Conservation (phyloP, 2,113 vertebrate species). For the Elaphurus davidianus region DNA sequence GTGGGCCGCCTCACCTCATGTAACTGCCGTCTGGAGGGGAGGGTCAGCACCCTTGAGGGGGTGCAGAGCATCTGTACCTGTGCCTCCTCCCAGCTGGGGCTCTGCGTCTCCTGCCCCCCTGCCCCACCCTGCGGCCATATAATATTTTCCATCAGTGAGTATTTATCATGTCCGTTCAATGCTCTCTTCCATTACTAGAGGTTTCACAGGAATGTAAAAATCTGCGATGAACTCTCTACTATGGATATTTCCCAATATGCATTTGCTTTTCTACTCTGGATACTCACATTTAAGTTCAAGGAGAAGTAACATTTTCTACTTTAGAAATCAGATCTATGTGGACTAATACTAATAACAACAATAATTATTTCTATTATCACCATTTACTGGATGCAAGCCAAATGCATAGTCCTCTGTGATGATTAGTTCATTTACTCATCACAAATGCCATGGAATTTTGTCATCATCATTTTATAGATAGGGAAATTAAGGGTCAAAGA, state of each 20-base stretch:
- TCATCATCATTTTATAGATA: not conserved
- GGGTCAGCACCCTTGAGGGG: accelerated
- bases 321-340: not conserved
- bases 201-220: not conserved
- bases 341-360: not conserved
- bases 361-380: not conserved
- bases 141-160: not conserved
- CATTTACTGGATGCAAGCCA: not conserved
- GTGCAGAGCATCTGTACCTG: accelerated
- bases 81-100: not conserved
- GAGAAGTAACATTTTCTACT: not conserved
- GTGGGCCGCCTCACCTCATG: not conserved
- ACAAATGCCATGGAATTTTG: not conserved
- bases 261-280: not conserved
- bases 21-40: too few relatives aligned
- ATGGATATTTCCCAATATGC: not conserved
- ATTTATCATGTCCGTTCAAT: not conserved
- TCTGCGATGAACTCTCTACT: not conserved
- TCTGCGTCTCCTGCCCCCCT: accelerated
- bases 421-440: not conserved
- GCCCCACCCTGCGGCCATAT: not conserved
- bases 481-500: not conserved
- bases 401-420: not conserved
- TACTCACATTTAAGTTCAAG: not conserved
- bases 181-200: not conserved